phyloP scores from a whole-genome alignment of 1,140 invertebrate genomes.

The Diploscapter pachys region DNA sequence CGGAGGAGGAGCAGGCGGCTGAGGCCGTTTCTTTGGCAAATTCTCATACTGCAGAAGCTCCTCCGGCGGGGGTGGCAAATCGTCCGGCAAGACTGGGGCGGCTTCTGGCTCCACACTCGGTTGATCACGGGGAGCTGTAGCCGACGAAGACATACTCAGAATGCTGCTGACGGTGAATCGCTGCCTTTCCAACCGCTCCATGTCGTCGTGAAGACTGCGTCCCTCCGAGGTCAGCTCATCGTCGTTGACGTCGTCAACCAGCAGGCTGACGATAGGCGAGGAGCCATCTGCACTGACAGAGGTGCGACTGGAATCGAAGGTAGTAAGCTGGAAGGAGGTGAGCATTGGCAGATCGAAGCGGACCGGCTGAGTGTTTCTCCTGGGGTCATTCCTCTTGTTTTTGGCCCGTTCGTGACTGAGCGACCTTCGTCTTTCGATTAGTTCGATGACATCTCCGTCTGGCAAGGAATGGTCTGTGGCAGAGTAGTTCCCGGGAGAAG shows the following conservation, averaged over 20 bases:
- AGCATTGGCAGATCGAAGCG: conserved; percentile 36
- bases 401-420: conserved; percentile 55
- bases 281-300: conserved; percentile 21
- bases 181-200: conserved; percentile 23
- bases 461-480: conserved; percentile 62
- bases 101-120: conserved; percentile 2
- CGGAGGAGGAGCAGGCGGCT: conserved; percentile 37
- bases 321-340: conserved; percentile 13
- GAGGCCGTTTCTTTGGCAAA: conserved; percentile 23
- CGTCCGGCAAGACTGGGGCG: not conserved
- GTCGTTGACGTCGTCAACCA: conserved; percentile 17
- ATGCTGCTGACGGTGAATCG: conserved; percentile 7
- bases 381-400: conserved; percentile 18
- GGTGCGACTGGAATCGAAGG: not conserved
- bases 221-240: conserved; percentile 23
- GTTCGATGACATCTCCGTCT: conserved; percentile 54
- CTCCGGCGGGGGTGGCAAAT: not conserved
- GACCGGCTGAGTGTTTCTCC: conserved; percentile 42
- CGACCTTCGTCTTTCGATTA: conserved; percentile 53
- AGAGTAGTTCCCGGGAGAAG: conserved; percentile 61
- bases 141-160: conserved; percentile 10
- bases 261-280: conserved; percentile 26
- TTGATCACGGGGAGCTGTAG: conserved; percentile 4
- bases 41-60: conserved; percentile 10
- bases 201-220: conserved; percentile 33